A percentile compares a stretch with the other conserved stretches of the same genome.
These are phyloP conservation scores for Hydropsyche betteni DNA, from an alignment of 2,888 invertebrate species.

Conservation along the genomic window DNA sequence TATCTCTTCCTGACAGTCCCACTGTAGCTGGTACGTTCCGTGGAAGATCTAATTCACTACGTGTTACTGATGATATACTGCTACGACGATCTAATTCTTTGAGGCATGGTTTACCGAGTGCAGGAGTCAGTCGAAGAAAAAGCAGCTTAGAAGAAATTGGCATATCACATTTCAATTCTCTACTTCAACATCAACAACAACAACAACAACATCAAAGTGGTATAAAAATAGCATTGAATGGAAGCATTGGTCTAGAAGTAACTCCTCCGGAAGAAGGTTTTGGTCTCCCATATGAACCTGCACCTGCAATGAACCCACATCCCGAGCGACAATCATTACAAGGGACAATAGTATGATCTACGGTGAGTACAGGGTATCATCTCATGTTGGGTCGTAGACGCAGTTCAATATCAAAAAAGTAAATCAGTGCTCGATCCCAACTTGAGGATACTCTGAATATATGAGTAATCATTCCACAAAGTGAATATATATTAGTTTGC, in stretches of 20 bases:
- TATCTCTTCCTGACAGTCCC: slow-evolving; percentile 89
- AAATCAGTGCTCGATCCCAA: slow-evolving; percentile 53
- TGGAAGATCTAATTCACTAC: slow-evolving; percentile 84
- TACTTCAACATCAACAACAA: slow-evolving; percentile 64
- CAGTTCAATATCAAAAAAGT: slow-evolving; percentile 78
- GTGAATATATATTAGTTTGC: too few species aligned
- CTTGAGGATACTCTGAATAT: slow-evolving; percentile 12
- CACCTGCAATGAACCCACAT: slow-evolving; percentile 59
- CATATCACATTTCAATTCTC: slow-evolving; percentile 79
- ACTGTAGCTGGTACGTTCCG: slow-evolving; percentile 82
- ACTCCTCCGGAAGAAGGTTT: slow-evolving; percentile 75
- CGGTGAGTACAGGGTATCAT: slow-evolving; percentile 68
- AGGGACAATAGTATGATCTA: slow-evolving; percentile 90
- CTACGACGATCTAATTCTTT: slow-evolving; percentile 84
- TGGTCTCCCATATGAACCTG: slow-evolving; percentile 65
- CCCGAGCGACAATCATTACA: slow-evolving; percentile 80
- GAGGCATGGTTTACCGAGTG: slow-evolving; percentile 78
- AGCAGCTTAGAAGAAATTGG: slow-evolving; percentile 89
- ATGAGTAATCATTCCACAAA: too few species aligned
- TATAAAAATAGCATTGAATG: slow-evolving; percentile 85
- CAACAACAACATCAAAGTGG: slow-evolving; percentile 76
- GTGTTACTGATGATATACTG: slow-evolving; percentile 86
- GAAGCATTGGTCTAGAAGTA: slow-evolving; percentile 85
- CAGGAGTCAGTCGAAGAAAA: slow-evolving; percentile 73
- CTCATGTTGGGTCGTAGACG: slow-evolving; percentile 91